Base-by-base conservation (phyloP, 2,113 vertebrate genomes). In the Tringa solitaria region DNA sequence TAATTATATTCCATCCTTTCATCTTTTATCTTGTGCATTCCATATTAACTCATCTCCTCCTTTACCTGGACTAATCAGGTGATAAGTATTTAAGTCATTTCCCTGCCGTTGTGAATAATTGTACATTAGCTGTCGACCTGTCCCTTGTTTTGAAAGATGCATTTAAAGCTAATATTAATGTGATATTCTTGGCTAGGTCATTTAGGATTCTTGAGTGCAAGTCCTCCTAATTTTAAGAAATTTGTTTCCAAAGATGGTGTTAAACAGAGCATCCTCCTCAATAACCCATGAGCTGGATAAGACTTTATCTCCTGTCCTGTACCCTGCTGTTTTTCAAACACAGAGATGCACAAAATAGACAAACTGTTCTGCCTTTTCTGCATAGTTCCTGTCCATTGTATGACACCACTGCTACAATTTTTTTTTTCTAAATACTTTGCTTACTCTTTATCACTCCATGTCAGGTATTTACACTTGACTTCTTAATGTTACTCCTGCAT, bases 1-100 rank as follows among this genome's bases (percentile, higher is more conserved):
- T 95, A 92, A 95, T 95, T 95, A 91, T 64, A 60, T 51, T 94
- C 56, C n/a, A 41, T 63, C 80, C 89, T 95, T 95, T 96, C 85
- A 93, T 96, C 88, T 94, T 88, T 92, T 93, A 95, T 95, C 89
- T 88, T 68, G 37, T 77, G 50, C 72, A 54, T 84, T 89, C 50
- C 50, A 9, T 59, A 63, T 70, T 74, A 95, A 57, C 28, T 90
- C n/a, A 73, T 65, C 70, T 92, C 27, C 53, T 48, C 37, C 60
- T 93, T 92, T 48, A 61, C 45, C 35, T 61, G 24, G 32, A 86
- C 79, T 92, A 84, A 85, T 61, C 35, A 27, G 33, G 9, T 53
- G 53, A 22, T 70, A 84, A 89, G 2, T 67, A 94, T 87, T 90
- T 87, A 90, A 80, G 86, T 90, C 10, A 20, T 78, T 95, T 84